Base-by-base conservation (phyloP, 2,888 invertebrate genomes). In the Pasiphila rectangulata region DNA sequence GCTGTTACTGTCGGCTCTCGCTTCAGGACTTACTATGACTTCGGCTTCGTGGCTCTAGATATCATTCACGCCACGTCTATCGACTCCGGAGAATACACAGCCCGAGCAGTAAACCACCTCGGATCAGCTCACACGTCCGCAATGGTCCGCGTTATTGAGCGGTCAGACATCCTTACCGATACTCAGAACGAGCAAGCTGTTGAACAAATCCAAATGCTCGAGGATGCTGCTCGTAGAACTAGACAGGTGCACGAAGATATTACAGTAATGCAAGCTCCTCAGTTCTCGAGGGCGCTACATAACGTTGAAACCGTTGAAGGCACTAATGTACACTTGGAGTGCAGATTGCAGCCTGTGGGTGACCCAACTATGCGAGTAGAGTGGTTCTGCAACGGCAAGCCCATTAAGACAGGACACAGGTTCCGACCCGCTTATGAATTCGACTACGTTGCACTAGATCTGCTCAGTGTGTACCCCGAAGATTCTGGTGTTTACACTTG, bases 401-500 rank as follows among this genome's bases (percentile, higher is more conserved):
- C 98, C 0, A 93, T 99, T 1, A 96, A 95, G 74, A 95, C 95
- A 29, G 98, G 98, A 58, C 94, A 98, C 72, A 92, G 99, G 57
- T 99, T 98, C 89, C 93, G 98, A 72, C 98, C 98, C 27, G 96
- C 97, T 2, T 96, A 97, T 70, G 98, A 99, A 81, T 98, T 98
- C 76, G 98, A 98, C 70, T 99, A 98, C 74, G 98, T 98, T 10
- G 98, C 98, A 4, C 90, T 99, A 41, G 99, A 99, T 81, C 92
- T 99, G 38, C 90, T 98, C 13, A 97, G 98, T 68, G 97, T 98
- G 15, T 98, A 98, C 75, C 96, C 99, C n/a, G 95, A 95, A 64
- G 99, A 99, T 83, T 96, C 96, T 3, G 98, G 98, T 10, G 95
- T 97, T 0, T 99, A 98, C 77, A 97, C 97, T 6, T 98, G 98